phyloP scores from a whole-genome alignment of 2,113 vertebrate genomes.

The Pithys albifrons region DNA sequence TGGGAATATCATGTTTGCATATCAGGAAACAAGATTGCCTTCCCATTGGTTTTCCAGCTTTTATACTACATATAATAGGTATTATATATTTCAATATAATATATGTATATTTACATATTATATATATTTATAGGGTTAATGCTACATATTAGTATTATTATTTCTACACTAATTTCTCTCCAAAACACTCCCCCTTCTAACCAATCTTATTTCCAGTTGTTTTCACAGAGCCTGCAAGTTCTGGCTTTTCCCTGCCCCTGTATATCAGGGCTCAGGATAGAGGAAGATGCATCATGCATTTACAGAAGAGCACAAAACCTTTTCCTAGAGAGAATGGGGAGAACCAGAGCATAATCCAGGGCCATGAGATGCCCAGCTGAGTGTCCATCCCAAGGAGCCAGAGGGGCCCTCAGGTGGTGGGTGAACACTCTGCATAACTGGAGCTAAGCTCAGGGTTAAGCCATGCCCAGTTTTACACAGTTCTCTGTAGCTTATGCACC shows the following conservation, averaged over 20 bases:
- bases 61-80: neutral
- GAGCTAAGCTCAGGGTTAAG: neutral
- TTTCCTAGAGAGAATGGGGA: neutral
- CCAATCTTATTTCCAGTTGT: neutral
- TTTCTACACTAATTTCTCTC: neutral
- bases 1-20: fast-evolving
- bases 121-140: neutral
- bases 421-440: fast-evolving
- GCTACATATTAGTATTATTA: neutral
- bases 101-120: too few species aligned
- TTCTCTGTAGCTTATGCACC: neutral
- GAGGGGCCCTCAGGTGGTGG: fast-evolving
- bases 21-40: neutral
- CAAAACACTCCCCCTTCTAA: neutral
- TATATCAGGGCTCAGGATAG: neutral
- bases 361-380: neutral
- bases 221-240: neutral
- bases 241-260: neutral
- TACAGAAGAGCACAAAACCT: neutral
- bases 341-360: neutral
- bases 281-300: fast-evolving
- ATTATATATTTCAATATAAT: too few species aligned
- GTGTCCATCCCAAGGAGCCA: neutral
- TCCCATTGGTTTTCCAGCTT: neutral
- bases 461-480: neutral